Evolutionary conservation across 2,113 vertebrate genomes (phyloP).

Genomic region (Bungarus multicinctus): DNA sequence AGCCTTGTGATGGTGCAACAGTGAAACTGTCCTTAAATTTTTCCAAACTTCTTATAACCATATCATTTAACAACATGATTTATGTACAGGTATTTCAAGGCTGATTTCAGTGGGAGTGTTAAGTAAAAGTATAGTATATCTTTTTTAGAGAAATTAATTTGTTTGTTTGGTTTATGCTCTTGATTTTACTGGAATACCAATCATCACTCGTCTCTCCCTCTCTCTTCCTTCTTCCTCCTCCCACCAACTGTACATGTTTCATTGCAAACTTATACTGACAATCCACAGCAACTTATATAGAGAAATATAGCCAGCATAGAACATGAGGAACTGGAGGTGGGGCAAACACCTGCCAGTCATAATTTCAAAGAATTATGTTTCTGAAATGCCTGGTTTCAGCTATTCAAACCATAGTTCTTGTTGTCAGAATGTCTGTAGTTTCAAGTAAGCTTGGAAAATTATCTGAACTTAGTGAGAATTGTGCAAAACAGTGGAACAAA

Average conservation of each 20-base stretch:
- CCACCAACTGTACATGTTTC: neutral
- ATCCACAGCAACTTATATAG: neutral
- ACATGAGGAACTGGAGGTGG: neutral
- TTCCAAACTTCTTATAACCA: neutral
- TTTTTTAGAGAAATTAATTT: neutral
- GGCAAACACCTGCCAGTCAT: neutral
- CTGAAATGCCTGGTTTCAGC: neutral
- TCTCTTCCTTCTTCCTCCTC: neutral
- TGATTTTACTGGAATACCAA: neutral
- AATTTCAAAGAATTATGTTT: neutral
- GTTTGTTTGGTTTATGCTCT: neutral
- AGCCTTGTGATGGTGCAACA: neutral
- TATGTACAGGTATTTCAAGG: neutral
- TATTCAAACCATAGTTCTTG: neutral
- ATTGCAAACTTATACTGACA: neutral
- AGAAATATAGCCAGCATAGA: neutral
- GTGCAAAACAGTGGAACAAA: neutral
- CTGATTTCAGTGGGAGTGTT: neutral
- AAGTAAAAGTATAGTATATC: neutral
- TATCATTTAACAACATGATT: neutral
- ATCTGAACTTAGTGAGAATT: neutral
- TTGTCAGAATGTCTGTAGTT: neutral
- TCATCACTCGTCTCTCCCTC: neutral
- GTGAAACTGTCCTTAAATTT: neutral
- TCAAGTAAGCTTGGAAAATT: neutral